Conservation (phyloP, 2,797 vertebrate species). For the Rallus crepitans region DNA sequence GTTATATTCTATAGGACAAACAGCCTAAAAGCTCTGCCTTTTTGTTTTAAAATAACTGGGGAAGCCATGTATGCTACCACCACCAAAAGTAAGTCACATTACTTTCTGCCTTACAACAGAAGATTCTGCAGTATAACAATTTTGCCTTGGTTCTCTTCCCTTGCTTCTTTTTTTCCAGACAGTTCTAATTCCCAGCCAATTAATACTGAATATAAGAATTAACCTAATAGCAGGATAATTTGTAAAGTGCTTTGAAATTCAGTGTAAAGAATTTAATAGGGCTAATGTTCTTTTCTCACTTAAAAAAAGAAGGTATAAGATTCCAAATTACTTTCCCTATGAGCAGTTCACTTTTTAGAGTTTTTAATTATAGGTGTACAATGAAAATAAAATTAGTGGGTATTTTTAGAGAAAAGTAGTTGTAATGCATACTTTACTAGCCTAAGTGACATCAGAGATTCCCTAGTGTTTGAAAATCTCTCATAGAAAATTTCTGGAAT, state of each 20-base stretch:
- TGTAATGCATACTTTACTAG: neutral
- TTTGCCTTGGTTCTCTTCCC: neutral
- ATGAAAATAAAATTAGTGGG: neutral
- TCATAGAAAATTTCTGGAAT: neutral
- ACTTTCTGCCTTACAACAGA: neutral
- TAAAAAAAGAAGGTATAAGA: neutral
- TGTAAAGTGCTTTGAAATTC: slow-evolving; percentile 31
- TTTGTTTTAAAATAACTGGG: neutral
- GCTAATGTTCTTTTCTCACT: neutral
- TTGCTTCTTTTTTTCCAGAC: neutral
- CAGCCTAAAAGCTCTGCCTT: neutral
- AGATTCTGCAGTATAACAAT: neutral
- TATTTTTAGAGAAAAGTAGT: neutral
- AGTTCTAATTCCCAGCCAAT: neutral
- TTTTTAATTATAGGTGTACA: neutral
- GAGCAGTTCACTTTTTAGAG: neutral
- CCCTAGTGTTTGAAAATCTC: neutral
- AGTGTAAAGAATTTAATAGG: neutral
- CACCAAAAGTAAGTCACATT: neutral
- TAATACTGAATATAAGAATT: slow-evolving; percentile 35
- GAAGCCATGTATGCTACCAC: neutral
- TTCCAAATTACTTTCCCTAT: neutral
- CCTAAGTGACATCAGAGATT: neutral
- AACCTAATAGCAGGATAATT: neutral
- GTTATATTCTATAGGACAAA: neutral